Evolutionary conservation across 2,888 invertebrate species (phyloP).

Genomic region (Acanthoscelides obtectus): DNA sequence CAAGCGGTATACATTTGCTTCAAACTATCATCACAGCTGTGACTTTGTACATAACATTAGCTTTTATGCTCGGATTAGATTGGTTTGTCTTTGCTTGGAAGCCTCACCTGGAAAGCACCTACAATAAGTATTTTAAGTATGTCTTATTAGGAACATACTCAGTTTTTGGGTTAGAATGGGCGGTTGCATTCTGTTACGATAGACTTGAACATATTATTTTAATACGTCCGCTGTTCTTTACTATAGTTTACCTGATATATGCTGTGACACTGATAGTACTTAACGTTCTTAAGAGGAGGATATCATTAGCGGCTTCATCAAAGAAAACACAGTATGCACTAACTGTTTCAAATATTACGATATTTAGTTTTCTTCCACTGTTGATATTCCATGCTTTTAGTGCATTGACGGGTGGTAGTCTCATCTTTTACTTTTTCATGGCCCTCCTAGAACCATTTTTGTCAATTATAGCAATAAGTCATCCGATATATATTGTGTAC

Average conservation of each 20-base stretch:
- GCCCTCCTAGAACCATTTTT: conserved; percentile 11
- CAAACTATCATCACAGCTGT: not conserved
- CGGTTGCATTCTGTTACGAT: conserved; percentile 9
- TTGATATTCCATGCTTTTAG: conserved; percentile 8
- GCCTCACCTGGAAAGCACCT: conserved; percentile 5
- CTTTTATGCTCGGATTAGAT: conserved; percentile 10
- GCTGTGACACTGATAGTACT: conserved; percentile 8
- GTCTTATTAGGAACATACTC: conserved; percentile 9
- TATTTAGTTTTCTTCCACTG: conserved; percentile 14
- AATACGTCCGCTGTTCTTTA: not conserved
- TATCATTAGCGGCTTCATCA: conserved; percentile 3
- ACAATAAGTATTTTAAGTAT: conserved; percentile 7
- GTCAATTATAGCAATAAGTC: conserved; percentile 8
- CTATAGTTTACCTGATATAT: conserved; percentile 11
- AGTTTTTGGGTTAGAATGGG: conserved; percentile 10
- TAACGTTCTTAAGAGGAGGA: conserved; percentile 11
- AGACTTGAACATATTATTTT: conserved; percentile 7
- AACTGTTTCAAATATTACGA: conserved; percentile 12
- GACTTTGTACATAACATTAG: conserved; percentile 10
- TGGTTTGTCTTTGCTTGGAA: conserved; percentile 14
- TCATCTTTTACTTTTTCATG: conserved; percentile 5
- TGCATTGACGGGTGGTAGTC: not conserved
- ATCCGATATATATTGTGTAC: conserved; percentile 17
- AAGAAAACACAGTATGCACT: conserved; percentile 12
- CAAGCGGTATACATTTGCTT: not conserved